Base-by-base conservation (phyloP, 2,113 vertebrate genomes). In the Phylloscopus trochilus region DNA sequence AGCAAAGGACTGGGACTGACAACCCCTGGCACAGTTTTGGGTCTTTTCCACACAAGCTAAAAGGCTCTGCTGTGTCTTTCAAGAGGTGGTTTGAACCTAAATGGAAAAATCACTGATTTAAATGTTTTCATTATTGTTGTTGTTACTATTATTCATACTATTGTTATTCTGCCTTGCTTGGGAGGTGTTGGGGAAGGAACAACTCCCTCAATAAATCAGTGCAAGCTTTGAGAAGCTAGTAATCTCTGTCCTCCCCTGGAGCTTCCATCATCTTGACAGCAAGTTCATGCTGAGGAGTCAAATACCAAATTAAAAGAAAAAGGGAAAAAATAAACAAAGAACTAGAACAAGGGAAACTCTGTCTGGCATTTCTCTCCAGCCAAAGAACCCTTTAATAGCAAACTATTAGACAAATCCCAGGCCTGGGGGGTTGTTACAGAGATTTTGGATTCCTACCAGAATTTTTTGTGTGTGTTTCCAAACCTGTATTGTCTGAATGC, bases 371-470 rank as follows among this genome's bases (percentile, higher is more conserved):
- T 95, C 43, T 70, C 92, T 87, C 62, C 76, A 95, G 87, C 78
- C 87, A 89, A 88, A 89, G 23, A 90, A 77, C 64, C 35, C 55
- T 88, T 90, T 90, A 95, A 92, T 49, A 94, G 80, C 49, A 44
- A 95, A 62, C 69, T 76, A 62, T 81, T 79, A 95, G 89, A 90
- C 46, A 81, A 95, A 95, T 83, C 85, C 83, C 73, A 84, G 91
- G 83, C 87, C 78, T 49, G 31, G 78, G 67, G 81, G 72, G 20
- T 44, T 86, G 74, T 92, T 96, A 49, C 46, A 88, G 78, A 81
- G 68, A 26, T 72, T 88, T 81, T 84, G 91, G 80, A 92, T 84
- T 82, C 51, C 53, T 90, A 87, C 66, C 88, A 95, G 66, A 81
- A 8, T 60, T 64, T 56, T 84, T 4, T 70, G 1, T 88, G 24